phyloP scores from a whole-genome alignment of 2,888 invertebrate species.

The Psococerastis gibbosa region DNA sequence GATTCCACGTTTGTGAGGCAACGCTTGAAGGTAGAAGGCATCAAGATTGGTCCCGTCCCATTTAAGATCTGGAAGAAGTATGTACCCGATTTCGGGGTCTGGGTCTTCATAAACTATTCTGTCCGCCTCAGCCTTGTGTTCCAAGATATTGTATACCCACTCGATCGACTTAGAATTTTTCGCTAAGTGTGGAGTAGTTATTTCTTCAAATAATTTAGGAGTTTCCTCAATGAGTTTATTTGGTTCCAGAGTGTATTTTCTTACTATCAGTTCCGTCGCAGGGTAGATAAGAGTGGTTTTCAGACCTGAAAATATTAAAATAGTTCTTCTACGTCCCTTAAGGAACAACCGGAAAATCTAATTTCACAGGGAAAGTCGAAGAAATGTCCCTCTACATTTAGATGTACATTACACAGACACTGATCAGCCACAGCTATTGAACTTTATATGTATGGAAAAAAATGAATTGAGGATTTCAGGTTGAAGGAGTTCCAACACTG shows the following conservation, averaged over 20 bases:
- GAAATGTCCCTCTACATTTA: too few species aligned
- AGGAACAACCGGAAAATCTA: too few species aligned
- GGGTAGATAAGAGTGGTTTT: constrained; percentile 85
- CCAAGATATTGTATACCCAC: constrained; percentile 96
- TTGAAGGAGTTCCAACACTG: too few species aligned
- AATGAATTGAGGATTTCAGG: too few species aligned
- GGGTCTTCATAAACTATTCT: constrained; percentile 67
- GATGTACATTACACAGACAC: too few species aligned
- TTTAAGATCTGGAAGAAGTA: constrained; percentile 85
- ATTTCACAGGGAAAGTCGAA: too few species aligned
- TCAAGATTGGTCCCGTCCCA: constrained; percentile 71
- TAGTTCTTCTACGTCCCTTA: too few species aligned
- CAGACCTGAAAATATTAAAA: constrained; percentile 57
- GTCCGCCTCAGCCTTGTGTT: constrained; percentile 77
- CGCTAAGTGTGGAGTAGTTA: constrained; percentile 59
- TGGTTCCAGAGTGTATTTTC: constrained; percentile 62
- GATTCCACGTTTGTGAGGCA: constrained; percentile 51
- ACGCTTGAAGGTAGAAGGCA: constrained; percentile 67
- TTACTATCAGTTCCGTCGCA: constrained; percentile 79
- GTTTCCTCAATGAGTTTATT: constrained; percentile 68
- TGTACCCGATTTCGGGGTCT: constrained; percentile 61
- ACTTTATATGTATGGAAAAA: too few species aligned
- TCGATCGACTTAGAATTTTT: constrained; percentile 41
- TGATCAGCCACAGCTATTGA: too few species aligned
- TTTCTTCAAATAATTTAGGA: constrained; percentile 51